A percentile compares a stretch with the other conserved stretches of the same genome.
These are phyloP conservation scores for Chydorus sphaericus DNA, from an alignment of 2,888 invertebrate species.

Conservation along the genomic window DNA sequence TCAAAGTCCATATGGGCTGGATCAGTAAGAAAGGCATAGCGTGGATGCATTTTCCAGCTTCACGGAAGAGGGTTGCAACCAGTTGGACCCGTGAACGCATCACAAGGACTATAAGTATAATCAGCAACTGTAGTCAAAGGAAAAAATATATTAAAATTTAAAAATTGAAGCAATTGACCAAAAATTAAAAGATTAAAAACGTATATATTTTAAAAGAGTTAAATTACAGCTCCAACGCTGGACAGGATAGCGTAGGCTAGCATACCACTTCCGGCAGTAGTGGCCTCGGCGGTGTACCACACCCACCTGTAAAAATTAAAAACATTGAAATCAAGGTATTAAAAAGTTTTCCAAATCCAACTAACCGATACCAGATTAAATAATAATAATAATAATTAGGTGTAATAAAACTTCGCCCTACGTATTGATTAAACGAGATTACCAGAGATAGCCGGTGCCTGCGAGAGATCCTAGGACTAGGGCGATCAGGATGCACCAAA, in stretches of 20 bases:
- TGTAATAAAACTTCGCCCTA: too few relatives aligned
- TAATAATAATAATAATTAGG: not conserved
- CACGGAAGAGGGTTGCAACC: constrained; percentile 45
- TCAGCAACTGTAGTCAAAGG: constrained; percentile 27
- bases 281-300: constrained; percentile 30
- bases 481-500: constrained; percentile 44
- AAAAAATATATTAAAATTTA: not conserved
- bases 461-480: constrained; percentile 36
- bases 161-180: not conserved
- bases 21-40: constrained; percentile 44
- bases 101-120: constrained; percentile 40
- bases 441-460: constrained; percentile 44
- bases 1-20: constrained; percentile 44
- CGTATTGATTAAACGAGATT: not conserved
- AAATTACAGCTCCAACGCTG: constrained; percentile 39
- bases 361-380: not conserved
- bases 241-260: constrained; percentile 43
- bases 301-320: constrained; percentile 27
- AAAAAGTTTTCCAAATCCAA: too few relatives aligned
- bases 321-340: not conserved
- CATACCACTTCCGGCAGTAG: constrained; percentile 6
- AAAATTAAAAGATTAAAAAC: not conserved
- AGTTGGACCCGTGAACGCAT: constrained; percentile 45
- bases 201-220: not conserved
- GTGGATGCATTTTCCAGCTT: constrained; percentile 47